A percentile compares a stretch with the other conserved stretches of the same genome.
phyloP scores from a whole-genome alignment of 2,113 vertebrate species.

The Orthonyx spaldingii region DNA sequence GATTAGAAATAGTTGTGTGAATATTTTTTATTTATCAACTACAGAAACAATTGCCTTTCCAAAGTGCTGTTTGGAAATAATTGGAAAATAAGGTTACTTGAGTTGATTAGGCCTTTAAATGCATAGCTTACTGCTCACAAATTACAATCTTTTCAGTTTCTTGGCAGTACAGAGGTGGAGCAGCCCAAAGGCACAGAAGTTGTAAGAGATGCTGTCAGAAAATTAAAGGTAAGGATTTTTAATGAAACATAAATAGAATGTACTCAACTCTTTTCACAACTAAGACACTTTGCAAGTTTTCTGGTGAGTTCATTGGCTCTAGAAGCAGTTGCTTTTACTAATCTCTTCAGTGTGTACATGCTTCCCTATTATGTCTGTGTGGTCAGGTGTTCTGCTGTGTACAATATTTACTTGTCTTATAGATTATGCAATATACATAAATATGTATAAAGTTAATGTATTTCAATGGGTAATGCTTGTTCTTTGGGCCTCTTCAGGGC shows the following conservation, averaged over 20 bases:
- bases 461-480: neutral
- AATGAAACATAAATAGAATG: neutral
- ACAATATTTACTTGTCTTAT: neutral
- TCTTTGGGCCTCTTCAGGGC: neutral
- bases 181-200: conserved; percentile 97
- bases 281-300: neutral
- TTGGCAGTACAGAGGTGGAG: conserved; percentile 95
- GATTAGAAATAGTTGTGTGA: neutral
- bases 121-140: conserved; percentile 9
- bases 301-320: neutral
- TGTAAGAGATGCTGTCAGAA: conserved; percentile 93
- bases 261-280: neutral
- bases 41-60: neutral
- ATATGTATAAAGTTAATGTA: neutral
- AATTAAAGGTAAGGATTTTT: conserved; percentile 86
- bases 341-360: neutral
- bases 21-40: neutral
- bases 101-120: neutral
- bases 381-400: neutral
- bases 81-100: neutral
- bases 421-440: neutral
- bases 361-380: rapidly evolving
- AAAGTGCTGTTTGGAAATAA: neutral
- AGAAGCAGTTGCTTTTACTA: neutral
- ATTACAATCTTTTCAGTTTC: conserved; percentile 79